These are phyloP conservation scores for Graptemys geographica DNA, from an alignment of 2,797 vertebrate genomes.

Conservation along the genomic window DNA sequence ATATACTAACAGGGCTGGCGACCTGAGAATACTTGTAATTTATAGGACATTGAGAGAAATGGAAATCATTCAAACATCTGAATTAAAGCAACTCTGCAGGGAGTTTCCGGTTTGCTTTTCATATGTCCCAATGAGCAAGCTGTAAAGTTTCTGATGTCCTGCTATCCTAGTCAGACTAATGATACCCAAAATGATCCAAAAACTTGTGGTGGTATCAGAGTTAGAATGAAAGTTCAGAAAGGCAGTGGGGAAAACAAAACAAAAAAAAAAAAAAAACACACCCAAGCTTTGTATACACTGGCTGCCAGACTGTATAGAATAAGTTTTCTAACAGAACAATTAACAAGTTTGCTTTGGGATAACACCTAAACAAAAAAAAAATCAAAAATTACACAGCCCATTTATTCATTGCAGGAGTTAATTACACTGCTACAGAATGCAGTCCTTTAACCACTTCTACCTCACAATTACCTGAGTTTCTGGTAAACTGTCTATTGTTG, in stretches of 20 bases:
- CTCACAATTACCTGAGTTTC: background rate
- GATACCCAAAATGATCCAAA: too few species aligned
- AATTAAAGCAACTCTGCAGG: background rate
- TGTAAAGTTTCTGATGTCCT: background rate
- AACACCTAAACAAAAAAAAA: too few species aligned
- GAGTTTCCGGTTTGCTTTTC: background rate
- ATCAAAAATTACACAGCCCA: too few species aligned
- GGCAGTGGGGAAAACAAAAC: background rate
- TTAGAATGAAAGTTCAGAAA: background rate
- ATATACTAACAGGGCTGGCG: too few species aligned
- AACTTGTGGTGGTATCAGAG: background rate
- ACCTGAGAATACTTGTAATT: background rate
- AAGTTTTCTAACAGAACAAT: too few species aligned
- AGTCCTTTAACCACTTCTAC: background rate
- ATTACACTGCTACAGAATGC: background rate
- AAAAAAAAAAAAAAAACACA: too few species aligned
- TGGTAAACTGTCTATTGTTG: background rate
- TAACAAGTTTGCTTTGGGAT: too few species aligned
- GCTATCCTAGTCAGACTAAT: background rate
- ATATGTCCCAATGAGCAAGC: background rate
- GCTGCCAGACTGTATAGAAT: too few species aligned
- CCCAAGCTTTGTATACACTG: background rate
- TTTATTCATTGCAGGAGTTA: background rate
- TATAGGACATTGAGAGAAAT: background rate
- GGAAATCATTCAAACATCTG: background rate